These are phyloP conservation scores for Pandemis cinnamomeana DNA, from an alignment of 2,888 invertebrate genomes.

Conservation along the genomic window DNA sequence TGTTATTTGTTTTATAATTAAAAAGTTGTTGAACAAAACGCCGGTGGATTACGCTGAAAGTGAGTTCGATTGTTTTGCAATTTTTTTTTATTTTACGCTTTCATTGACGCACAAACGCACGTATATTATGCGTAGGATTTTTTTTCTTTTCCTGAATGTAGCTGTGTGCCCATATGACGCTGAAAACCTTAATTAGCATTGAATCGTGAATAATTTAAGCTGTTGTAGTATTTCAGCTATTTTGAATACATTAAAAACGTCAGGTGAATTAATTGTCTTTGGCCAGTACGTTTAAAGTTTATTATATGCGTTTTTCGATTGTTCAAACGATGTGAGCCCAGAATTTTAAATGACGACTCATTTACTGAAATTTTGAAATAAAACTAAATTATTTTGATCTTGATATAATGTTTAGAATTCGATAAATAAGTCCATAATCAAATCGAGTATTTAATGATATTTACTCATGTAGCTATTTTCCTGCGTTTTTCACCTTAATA, in stretches of 20 bases:
- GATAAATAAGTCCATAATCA: too few species aligned
- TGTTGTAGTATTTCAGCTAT: conserved; percentile 29
- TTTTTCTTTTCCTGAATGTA: not conserved
- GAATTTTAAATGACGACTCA: not conserved
- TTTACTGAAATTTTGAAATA: not conserved
- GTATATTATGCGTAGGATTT: not conserved
- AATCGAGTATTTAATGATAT: too few species aligned
- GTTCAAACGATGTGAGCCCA: not conserved
- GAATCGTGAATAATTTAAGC: conserved; percentile 37
- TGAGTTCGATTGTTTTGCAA: conserved; percentile 52
- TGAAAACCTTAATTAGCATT: conserved; percentile 39
- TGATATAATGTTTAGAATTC: not conserved
- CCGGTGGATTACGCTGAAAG: conserved; percentile 49
- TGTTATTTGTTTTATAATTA: conserved; percentile 61
- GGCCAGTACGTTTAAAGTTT: conserved; percentile 1
- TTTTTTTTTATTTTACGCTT: conserved; percentile 8
- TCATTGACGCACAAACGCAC: not conserved
- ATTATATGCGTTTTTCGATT: not conserved
- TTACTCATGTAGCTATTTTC: too few species aligned
- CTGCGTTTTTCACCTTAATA: not conserved
- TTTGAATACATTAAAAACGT: conserved; percentile 33
- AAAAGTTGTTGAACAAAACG: conserved; percentile 50
- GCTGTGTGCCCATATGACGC: conserved; percentile 21
- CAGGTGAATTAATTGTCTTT: conserved; percentile 31
- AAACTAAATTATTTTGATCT: not conserved